Conservation (phyloP, 2,113 vertebrate genomes). For the Nerophis ophidion region DNA sequence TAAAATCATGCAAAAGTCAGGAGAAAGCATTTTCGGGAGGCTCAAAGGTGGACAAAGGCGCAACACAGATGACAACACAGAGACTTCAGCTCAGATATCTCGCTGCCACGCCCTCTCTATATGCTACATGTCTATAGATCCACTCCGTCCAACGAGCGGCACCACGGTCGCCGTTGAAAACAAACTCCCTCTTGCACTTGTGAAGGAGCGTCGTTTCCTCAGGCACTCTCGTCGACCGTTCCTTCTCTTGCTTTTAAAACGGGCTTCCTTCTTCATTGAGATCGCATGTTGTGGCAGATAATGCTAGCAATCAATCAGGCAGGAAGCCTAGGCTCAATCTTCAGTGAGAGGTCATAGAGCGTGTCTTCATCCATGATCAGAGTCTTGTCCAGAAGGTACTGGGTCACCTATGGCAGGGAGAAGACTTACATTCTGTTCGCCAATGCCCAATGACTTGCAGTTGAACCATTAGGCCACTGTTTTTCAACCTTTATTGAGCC, state of each 20-base stretch:
- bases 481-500: no score
- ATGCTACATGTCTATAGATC: constrained; percentile 73
- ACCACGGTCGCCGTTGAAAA: constrained; percentile 22
- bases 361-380: constrained; percentile 97
- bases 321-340: constrained; percentile 92
- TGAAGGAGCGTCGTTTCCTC: constrained; percentile 9
- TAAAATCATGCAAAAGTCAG: constrained; percentile 61
- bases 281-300: constrained; percentile 7
- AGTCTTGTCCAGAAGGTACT: constrained; percentile 92
- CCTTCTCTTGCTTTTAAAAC: not conserved
- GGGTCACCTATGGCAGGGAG: constrained; percentile 79
- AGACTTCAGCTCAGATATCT: constrained; percentile 45
- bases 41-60: constrained; percentile 38
- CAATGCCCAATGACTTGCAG: no score
- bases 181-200: constrained; percentile 18
- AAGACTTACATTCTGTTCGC: no score
- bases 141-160: constrained; percentile 5
- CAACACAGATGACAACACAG: constrained; percentile 49
- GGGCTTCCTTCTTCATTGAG: constrained; percentile 14
- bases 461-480: no score
- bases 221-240: not conserved
- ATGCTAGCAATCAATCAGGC: constrained; percentile 73
- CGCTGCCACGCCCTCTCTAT: constrained; percentile 61
- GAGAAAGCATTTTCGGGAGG: constrained; percentile 31
- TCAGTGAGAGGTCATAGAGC: constrained; percentile 92